These are phyloP conservation scores for Mellivora capensis DNA, from an alignment of 2,113 vertebrate species.

Conservation along the genomic window DNA sequence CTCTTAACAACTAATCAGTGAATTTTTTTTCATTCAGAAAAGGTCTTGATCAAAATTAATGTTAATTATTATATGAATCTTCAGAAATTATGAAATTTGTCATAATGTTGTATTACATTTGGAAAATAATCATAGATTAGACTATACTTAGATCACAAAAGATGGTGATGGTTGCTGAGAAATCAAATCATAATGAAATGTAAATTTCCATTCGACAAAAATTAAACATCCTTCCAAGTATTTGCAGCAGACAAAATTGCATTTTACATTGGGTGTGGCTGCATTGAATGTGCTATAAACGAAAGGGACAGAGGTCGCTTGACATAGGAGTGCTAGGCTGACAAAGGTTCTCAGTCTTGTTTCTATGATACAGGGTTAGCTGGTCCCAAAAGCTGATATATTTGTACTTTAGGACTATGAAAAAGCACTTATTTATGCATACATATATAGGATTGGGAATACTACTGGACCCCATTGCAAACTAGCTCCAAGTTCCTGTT, in stretches of 20 bases:
- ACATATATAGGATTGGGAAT: not conserved
- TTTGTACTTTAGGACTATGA: not conserved
- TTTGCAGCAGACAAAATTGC: not conserved
- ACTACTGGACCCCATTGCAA: not conserved
- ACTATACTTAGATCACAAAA: not conserved
- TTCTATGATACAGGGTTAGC: not conserved
- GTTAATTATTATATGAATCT: not conserved
- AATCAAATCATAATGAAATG: conserved; percentile 8
- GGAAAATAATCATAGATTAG: not conserved
- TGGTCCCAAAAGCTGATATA: not conserved
- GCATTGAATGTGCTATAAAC: not conserved
- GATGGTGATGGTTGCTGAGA: not conserved
- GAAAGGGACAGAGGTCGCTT: not conserved
- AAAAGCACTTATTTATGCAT: not conserved
- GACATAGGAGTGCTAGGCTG: too few relatives aligned
- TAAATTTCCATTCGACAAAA: not conserved
- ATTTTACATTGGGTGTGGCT: not conserved
- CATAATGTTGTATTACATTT: not conserved
- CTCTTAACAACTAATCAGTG: not conserved
- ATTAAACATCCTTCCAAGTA: not conserved
- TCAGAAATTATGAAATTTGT: conserved; percentile 14
- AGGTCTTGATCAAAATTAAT: not conserved
- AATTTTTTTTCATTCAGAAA: not conserved
- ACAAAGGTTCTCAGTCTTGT: not conserved
- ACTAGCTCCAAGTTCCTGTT: not conserved